Base-by-base conservation (phyloP, 2,113 vertebrate genomes). In the Channa argus region DNA sequence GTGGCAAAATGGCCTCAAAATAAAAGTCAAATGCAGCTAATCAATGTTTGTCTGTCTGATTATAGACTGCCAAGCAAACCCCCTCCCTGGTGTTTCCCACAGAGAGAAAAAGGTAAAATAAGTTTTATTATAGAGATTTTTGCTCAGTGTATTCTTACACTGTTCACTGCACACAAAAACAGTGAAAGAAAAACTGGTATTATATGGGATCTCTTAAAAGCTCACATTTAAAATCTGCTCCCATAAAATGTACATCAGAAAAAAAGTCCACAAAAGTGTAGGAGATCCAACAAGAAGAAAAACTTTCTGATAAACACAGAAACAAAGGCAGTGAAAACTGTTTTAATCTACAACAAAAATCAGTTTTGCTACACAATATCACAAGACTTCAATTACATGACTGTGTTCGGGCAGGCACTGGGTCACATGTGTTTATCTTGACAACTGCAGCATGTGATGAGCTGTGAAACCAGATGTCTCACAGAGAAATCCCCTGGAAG, bases 381-480 rank as follows among this genome's bases (percentile, higher is more conserved):
- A 84, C 41, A 81, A 70, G 51, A 64, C 36, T 44, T 74, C 44
- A 69, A 80, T 79, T 85, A 60, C 79, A 74, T 8, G 68, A 59
- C n/a, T 52, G 44, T 74, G 72, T 58, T 74, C 71, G 37, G 24
- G 55, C 55, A 70, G 67, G 44, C 49, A 0, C 33, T n/a, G 41
- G 50, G 71, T 85, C 71, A 86, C 86, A 90, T 86, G 90, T 89
- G 89, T 56, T 87, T 43, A 8, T 24, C 71, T 55, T 3, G 71
- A 86, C 83, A 87, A 91, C 76, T 80, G 85, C 72, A 38, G 67
- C 39, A 41, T 34, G 68, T 78, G 86, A 89, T 44, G 71, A 73
- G 56, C 76, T 80, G 80, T 69, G 80, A 90, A 88, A 86, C 79
- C 88, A 91, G 84, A 88, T 62, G 55, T 69, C 65, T 84, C 82